A percentile compares a stretch with the other conserved stretches of the same genome.
Conservation (phyloP, 2,888 invertebrate species). For the Troilus luridus region DNA sequence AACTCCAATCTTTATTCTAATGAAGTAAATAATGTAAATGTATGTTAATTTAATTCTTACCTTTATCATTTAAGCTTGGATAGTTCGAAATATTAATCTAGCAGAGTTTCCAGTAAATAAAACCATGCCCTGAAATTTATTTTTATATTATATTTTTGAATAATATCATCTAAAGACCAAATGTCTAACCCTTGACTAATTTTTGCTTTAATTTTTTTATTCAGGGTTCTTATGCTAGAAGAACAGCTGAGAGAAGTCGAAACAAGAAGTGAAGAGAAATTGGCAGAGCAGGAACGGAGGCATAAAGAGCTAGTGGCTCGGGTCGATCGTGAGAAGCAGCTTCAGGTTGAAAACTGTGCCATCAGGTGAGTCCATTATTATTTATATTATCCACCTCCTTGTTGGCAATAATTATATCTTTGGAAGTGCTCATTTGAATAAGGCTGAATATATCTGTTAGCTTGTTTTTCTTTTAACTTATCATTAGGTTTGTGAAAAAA, state of each 20-base stretch:
- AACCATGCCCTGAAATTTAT: background rate
- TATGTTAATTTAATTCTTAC: background rate
- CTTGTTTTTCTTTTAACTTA: background rate
- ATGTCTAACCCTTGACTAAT: background rate
- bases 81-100: too few relatives aligned
- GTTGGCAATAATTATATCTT: background rate
- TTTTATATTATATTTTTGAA: too few relatives aligned
- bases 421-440: background rate
- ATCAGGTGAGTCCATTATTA: slow-evolving; percentile 70
- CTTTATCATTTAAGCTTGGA: background rate
- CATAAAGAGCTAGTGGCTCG: slow-evolving; percentile 86
- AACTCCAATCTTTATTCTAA: too few relatives aligned
- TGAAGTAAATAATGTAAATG: too few relatives aligned
- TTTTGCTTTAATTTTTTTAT: slow-evolving; percentile 42
- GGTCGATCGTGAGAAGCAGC: slow-evolving; percentile 86
- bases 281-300: slow-evolving; percentile 87
- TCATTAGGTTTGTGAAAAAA: background rate
- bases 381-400: too few relatives aligned
- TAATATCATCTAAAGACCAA: background rate
- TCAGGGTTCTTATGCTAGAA: slow-evolving; percentile 90
- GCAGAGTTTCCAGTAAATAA: background rate
- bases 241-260: slow-evolving; percentile 89
- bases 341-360: slow-evolving; percentile 83
- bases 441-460: background rate
- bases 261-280: slow-evolving; percentile 80